Base-by-base conservation (phyloP, 2,888 invertebrate species). In the Gari tellinella region DNA sequence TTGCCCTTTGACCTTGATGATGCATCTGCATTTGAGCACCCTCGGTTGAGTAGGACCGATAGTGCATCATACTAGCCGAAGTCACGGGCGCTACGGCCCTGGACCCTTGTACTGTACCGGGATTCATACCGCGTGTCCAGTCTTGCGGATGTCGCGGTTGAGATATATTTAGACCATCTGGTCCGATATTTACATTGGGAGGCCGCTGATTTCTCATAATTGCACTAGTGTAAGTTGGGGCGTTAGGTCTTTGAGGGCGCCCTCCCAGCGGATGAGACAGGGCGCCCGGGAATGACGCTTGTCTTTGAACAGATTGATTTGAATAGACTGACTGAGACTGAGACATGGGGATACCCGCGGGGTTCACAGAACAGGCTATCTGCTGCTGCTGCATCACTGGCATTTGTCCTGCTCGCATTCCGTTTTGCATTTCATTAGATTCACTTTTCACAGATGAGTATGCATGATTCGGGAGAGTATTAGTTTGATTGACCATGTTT, bases 121-220 rank as follows among this genome's bases (percentile, higher is more conserved):
- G 57, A 43, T 45, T 57, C 57, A 57, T 57, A 14, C 72, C 83
- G n/a, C 88, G 84, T 23, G 79, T 68, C 92, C 93, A 94, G 40
- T 94, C 94, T 38, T 91, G 90, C 19, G 94, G 81, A 48, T 92
- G 91, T 58, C 94, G 94, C 14, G 89, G 87, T 70, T 91, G 90
- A 23, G 91, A 89, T 48, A 92, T 91, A 79, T 92, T 92, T 53
- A 94, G 88, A 41, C 93, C 93, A 69, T 94, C 94, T 7, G 93
- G 93, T 41, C 94, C 94, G 37, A 94, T 93, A 79, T 93, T 93
- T n/a, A 94, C 94, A 90, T 94, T 94, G 19, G 94, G 94, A 80
- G 94, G 93, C 89, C 94, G 93, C 85, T 94, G 94, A 63, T 88
- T 89, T 25, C 90, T 82, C 90, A 90, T 88, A 49, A 90, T 85